phyloP scores from a whole-genome alignment of 2,888 invertebrate genomes.

The Aplocera efformata region DNA sequence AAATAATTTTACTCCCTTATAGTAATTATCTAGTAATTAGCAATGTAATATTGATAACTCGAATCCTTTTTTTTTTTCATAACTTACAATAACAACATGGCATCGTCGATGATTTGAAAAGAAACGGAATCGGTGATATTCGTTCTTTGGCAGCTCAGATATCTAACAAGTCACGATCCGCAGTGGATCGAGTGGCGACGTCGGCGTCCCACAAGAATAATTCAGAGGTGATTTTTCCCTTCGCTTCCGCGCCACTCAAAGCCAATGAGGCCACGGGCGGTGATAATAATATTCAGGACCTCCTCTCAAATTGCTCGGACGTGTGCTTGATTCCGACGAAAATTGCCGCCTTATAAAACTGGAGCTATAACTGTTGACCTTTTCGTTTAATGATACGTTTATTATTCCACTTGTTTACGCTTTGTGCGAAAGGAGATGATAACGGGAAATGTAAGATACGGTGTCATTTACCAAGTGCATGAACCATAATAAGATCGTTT shows the following conservation, averaged over 20 bases:
- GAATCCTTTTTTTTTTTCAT: too few relatives aligned
- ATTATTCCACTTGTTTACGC: slow-evolving; percentile 29
- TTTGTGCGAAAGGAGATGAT: slow-evolving; percentile 22
- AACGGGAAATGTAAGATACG: slow-evolving; percentile 27
- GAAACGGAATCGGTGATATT: slow-evolving; percentile 2
- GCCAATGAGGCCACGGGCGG: slow-evolving; percentile 43
- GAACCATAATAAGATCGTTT: slow-evolving; percentile 1
- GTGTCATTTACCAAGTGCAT: slow-evolving; percentile 9
- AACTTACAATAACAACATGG: slow-evolving; percentile 3
- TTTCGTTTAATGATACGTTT: slow-evolving; percentile 43
- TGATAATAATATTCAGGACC: slow-evolving; percentile 58
- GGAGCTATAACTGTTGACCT: slow-evolving; percentile 52
- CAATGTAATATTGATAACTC: too few relatives aligned
- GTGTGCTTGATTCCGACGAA: slow-evolving; percentile 51
- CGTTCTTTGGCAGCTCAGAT: slow-evolving; percentile 2
- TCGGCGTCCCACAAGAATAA: slow-evolving; percentile 39
- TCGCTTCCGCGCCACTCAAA: slow-evolving; percentile 47
- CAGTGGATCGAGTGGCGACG: slow-evolving; percentile 25
- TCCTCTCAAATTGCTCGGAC: slow-evolving; percentile 57
- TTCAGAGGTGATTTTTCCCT: slow-evolving; percentile 48
- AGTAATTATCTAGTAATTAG: too few relatives aligned
- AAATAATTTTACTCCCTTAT: too few relatives aligned
- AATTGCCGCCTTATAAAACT: slow-evolving; percentile 51
- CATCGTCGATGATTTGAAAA: neutral
- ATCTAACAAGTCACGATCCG: slow-evolving; percentile 21